These are phyloP conservation scores for Lutraria rhynchaena DNA, from an alignment of 1,140 invertebrate species.

Conservation along the genomic window DNA sequence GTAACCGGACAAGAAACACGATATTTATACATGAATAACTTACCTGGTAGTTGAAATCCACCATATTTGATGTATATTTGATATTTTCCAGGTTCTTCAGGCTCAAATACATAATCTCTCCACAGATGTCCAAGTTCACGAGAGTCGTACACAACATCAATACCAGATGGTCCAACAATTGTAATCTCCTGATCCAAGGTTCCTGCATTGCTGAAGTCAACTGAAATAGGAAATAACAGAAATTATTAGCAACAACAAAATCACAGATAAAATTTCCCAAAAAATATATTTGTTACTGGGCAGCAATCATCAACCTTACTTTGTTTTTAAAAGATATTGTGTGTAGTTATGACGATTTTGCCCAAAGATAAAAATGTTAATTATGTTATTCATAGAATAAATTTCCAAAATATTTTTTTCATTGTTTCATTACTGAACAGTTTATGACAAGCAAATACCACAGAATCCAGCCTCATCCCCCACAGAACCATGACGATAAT, in stretches of 20 bases:
- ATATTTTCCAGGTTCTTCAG: conserved; percentile 88
- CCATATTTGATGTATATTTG: conserved; percentile 89
- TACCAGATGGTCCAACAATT: conserved; percentile 93
- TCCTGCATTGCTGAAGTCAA: conserved; percentile 93
- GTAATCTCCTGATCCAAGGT: conserved; percentile 94
- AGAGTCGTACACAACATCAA: conserved; percentile 89
- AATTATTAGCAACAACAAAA: neutral
- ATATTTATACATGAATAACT: too few species aligned
- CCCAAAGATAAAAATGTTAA: too few species aligned
- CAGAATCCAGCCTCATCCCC: conserved; percentile 82
- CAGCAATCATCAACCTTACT: neutral
- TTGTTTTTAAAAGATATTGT: neutral
- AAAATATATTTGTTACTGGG: too few species aligned
- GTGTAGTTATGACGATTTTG: too few species aligned
- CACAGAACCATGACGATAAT: conserved; percentile 78
- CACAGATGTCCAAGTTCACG: conserved; percentile 83
- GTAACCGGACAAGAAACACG: too few species aligned
- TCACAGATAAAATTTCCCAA: neutral
- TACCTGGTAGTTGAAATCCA: conserved; percentile 85
- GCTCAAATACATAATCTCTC: conserved; percentile 87
- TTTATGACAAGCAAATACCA: conserved; percentile 69
- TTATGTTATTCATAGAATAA: too few species aligned
- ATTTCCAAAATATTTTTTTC: too few species aligned
- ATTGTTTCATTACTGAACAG: neutral
- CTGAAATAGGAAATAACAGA: conserved; percentile 84